Percentiles rank a stretch among this genome's conserved stretches.
phyloP scores from a whole-genome alignment of 2,888 invertebrate genomes.

The Ectobius pallidus region DNA sequence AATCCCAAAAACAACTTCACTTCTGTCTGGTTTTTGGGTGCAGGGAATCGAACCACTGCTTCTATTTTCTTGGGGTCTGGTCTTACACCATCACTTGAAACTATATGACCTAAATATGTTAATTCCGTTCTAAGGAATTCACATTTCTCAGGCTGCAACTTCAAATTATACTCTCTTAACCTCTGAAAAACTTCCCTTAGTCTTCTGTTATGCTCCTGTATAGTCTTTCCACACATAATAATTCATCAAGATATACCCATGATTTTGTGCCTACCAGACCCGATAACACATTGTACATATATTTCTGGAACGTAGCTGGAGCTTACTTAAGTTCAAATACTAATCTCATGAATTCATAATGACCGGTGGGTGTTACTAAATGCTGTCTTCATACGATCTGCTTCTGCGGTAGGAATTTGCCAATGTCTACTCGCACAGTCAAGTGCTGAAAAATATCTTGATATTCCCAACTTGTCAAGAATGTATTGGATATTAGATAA shows the following conservation, averaged over 20 bases:
- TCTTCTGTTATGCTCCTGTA: constrained; percentile 22
- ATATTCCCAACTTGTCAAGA: not conserved
- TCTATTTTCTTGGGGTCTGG: constrained; percentile 23
- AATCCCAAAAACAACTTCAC: constrained; percentile 26
- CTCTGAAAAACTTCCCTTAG: too few species aligned
- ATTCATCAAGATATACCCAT: constrained; percentile 47
- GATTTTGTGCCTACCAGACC: constrained; percentile 44
- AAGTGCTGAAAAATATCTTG: not conserved
- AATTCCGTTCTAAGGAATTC: constrained; percentile 17
- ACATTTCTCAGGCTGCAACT: constrained; percentile 1
- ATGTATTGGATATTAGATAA: constrained; percentile 17
- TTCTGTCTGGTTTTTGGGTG: not conserved
- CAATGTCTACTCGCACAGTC: not conserved
- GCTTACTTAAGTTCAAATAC: constrained; percentile 54
- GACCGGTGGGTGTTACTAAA: not conserved
- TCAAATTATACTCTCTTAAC: not conserved
- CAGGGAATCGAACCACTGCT: not conserved
- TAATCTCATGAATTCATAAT: constrained; percentile 47
- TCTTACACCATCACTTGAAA: constrained; percentile 9
- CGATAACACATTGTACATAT: constrained; percentile 51
- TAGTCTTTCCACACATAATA: constrained; percentile 1
- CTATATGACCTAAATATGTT: constrained; percentile 19
- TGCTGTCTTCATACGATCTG: not conserved
- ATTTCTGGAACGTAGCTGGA: constrained; percentile 52
- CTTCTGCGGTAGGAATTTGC: not conserved